Conservation (phyloP, 2,888 invertebrate genomes). For the Drosophila rellima region DNA sequence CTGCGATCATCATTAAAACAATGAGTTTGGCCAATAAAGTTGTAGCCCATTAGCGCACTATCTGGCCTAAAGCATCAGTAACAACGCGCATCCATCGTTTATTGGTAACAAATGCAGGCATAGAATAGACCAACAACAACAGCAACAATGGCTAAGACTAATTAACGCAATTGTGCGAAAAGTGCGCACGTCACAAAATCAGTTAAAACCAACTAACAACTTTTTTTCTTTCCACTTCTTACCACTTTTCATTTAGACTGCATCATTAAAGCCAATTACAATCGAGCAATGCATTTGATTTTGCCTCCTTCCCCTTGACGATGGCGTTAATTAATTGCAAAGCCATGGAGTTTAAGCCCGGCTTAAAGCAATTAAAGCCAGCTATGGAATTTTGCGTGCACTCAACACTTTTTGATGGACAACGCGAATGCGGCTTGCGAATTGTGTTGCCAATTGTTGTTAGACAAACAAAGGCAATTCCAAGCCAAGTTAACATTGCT, state of each 20-base stretch:
- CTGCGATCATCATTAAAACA: slow-evolving; percentile 72
- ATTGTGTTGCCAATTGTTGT: slow-evolving; percentile 50
- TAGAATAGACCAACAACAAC: not conserved
- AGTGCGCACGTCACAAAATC: slow-evolving; percentile 65
- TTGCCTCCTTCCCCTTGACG: slow-evolving; percentile 1
- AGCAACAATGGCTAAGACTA: slow-evolving; percentile 27
- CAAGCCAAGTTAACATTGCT: slow-evolving; percentile 48
- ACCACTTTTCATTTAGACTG: slow-evolving; percentile 41
- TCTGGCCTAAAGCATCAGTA: slow-evolving; percentile 30
- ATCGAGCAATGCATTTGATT: slow-evolving; percentile 38
- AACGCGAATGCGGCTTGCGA: slow-evolving; percentile 34
- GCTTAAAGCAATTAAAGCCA: slow-evolving; percentile 34
- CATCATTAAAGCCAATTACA: slow-evolving; percentile 69
- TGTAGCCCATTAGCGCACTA: slow-evolving; percentile 73
- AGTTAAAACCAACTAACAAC: slow-evolving; percentile 17
- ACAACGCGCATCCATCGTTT: slow-evolving; percentile 4
- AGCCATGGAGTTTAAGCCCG: slow-evolving; percentile 30
- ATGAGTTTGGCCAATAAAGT: slow-evolving; percentile 69
- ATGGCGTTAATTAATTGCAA: slow-evolving; percentile 70
- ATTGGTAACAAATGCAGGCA: not conserved
- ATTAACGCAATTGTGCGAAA: slow-evolving; percentile 73
- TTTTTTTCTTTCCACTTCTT: not conserved
- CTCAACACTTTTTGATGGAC: slow-evolving; percentile 63
- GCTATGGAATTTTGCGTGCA: slow-evolving; percentile 63
- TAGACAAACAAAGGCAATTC: slow-evolving; percentile 66